Base-by-base conservation (phyloP, 2,113 vertebrate genomes). In the Fukomys damarensis region DNA sequence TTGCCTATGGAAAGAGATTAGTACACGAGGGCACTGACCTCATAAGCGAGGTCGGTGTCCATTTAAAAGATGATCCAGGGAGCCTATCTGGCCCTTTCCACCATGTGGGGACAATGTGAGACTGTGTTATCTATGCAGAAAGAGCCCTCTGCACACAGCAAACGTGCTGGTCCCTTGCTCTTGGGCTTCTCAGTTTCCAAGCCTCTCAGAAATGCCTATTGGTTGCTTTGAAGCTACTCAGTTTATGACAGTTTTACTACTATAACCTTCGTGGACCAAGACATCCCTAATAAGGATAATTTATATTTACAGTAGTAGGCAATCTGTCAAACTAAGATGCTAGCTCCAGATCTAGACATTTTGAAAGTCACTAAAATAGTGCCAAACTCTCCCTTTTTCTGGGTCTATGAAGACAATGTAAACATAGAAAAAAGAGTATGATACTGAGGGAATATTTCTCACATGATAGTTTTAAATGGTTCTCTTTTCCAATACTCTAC, bases 341-440 rank as follows among this genome's bases (percentile, higher is more conserved):
- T 87, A 28, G 30, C 83, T 92, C 92, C 19, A 86, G 74, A 87
- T 74, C 24, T 66, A 83, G 30, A 28, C 38, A 63, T 58, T 74
- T 93, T 54, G 41, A 72, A 89, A 77, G 43, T 26, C 20, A 28
- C 17, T 84, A 46, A 81, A 85, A 35, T 77, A 81, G n/a, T 70
- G 7, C 12, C 32, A 19, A 3, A 80, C 20, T 9, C 10, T 77
- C 38, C 8, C 3, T 72, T 65, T 63, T 85, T 88, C 22, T 14
- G 35, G 26, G 76, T 17, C 41, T 59, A 46, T 20, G 81, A 93
- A 72, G 19, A 82, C 91, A 93, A 7, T 10, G 61, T 4, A 9
- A 52, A 24, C 35, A 2, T 59, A 83, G n/a, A 49, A 20, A 52
- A 86, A 7, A 88, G 43, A 94, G 0, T 54, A 5, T 46, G 35